Percentiles rank a stretch among this genome's conserved stretches.
phyloP scores from a whole-genome alignment of 1,140 invertebrate species.

The Centruroides vittatus region DNA sequence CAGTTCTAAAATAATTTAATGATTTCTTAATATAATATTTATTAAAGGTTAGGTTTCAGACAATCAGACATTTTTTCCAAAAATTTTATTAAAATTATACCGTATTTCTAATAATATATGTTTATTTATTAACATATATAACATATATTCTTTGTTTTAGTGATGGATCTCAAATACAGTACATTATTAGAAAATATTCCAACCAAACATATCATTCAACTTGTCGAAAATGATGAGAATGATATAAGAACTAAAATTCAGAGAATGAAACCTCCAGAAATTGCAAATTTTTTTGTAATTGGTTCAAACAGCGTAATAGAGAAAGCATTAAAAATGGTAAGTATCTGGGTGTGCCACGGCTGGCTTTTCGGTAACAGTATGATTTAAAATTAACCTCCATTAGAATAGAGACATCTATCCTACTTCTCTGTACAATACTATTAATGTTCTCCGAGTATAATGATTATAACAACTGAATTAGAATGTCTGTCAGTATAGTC shows the following conservation, averaged over 20 bases:
- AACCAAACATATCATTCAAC: slow-evolving; percentile 59
- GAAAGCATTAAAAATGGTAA: slow-evolving; percentile 42
- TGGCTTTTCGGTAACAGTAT: too few species aligned
- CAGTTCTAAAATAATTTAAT: too few species aligned
- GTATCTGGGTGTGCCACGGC: not conserved
- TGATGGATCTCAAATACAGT: slow-evolving; percentile 86
- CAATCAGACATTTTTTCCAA: not conserved
- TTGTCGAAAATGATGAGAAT: slow-evolving; percentile 37
- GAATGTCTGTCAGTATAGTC: too few species aligned
- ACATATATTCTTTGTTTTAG: slow-evolving; percentile 25
- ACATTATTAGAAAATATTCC: slow-evolving; percentile 71
- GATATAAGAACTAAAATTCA: slow-evolving; percentile 41
- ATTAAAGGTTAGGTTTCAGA: not conserved
- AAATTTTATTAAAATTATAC: not conserved
- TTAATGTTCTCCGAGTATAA: too few species aligned
- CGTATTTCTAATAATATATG: not conserved
- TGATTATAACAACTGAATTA: too few species aligned
- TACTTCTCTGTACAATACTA: too few species aligned
- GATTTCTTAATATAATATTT: too few species aligned
- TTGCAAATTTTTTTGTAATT: slow-evolving; percentile 74
- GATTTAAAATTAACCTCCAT: too few species aligned
- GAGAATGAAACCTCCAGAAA: slow-evolving; percentile 54
- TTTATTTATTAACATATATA: too few species aligned
- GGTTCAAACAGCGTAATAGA: slow-evolving; percentile 53
- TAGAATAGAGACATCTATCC: too few species aligned